A percentile compares a stretch with the other conserved stretches of the same genome.
Conservation (phyloP, 64 coral and sea anemone species). For the Catalaphyllia jardinei region DNA sequence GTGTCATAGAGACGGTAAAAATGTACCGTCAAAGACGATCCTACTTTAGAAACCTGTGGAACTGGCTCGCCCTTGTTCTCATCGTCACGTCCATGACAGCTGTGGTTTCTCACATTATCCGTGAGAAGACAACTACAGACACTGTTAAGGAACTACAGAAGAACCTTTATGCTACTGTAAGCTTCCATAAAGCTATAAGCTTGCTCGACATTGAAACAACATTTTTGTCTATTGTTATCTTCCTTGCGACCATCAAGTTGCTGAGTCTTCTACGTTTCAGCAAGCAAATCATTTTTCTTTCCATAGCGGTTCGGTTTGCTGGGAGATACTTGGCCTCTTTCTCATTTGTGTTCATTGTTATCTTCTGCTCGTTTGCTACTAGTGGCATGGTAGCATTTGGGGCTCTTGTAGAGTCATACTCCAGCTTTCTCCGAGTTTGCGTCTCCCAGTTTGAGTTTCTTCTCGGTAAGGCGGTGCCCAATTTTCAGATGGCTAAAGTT, state of each 20-base stretch:
- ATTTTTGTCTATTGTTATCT: conserved; percentile 34
- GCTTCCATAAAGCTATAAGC: conserved; percentile 42
- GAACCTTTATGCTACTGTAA: conserved; percentile 55
- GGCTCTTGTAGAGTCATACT: conserved; percentile 28
- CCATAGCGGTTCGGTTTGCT: conserved; percentile 38
- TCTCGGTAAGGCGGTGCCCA: conserved; percentile 56
- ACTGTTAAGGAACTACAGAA: conserved; percentile 36
- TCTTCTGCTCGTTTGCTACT: conserved; percentile 47
- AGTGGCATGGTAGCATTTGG: conserved; percentile 45
- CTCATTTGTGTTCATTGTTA: conserved; percentile 17
- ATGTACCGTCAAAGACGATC: conserved; percentile 31
- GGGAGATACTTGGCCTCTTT: conserved; percentile 42
- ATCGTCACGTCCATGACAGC: conserved; percentile 34
- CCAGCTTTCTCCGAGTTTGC: conserved; percentile 19
- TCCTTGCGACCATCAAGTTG: conserved; percentile 49
- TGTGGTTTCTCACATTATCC: conserved; percentile 47
- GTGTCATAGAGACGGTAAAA: conserved; percentile 53
- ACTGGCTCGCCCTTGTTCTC: conserved; percentile 48
- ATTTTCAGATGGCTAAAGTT: conserved; percentile 1
- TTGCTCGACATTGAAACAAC: conserved; percentile 40
- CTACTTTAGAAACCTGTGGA: conserved; percentile 42
- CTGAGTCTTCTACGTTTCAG: conserved; percentile 53
- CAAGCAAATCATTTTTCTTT: conserved; percentile 42
- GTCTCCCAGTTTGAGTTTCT: conserved; percentile 61
- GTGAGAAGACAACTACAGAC: conserved; percentile 39